Conservation (phyloP, 2,797 vertebrate species). For the Australoheros facetus region DNA sequence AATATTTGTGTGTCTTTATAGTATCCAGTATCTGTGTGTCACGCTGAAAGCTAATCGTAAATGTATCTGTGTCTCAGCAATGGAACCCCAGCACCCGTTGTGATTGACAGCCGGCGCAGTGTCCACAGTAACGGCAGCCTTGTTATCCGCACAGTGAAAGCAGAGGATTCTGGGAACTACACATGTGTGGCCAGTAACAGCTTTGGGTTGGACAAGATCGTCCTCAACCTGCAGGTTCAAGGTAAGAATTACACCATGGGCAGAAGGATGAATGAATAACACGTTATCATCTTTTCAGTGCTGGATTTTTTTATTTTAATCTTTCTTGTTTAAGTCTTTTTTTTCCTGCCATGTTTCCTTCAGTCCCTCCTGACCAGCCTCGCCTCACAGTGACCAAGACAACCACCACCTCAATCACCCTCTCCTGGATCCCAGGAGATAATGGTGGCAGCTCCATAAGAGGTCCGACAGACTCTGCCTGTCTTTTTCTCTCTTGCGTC, state of each 20-base stretch:
- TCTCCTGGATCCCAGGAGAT: conserved; percentile 98
- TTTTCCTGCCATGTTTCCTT: background rate
- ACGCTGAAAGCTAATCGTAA: background rate
- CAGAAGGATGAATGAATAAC: background rate
- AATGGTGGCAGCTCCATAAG: conserved; percentile 97
- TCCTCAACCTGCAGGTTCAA: conserved; percentile 96
- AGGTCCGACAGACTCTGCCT: conserved; percentile 78
- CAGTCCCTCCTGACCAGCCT: conserved; percentile 98
- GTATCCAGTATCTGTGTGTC: background rate
- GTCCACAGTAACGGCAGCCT: conserved; percentile 96
- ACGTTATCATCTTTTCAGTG: background rate
- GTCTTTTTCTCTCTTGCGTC: background rate
- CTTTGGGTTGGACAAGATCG: conserved; percentile 94
- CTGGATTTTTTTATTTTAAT: background rate
- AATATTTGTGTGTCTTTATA: background rate
- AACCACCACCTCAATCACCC: conserved; percentile 95
- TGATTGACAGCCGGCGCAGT: conserved; percentile 92
- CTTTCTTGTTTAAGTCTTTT: background rate
- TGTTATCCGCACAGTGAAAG: conserved; percentile 94
- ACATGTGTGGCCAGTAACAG: conserved; percentile 95
- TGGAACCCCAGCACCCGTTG: conserved; percentile 91
- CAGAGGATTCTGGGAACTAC: conserved; percentile 97
- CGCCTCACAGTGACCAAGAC: conserved; percentile 98
- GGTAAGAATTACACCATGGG: conserved; percentile 73
- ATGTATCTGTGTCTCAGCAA: conserved; percentile 80